These are phyloP conservation scores for Bombylius discolor DNA, from an alignment of 2,888 invertebrate species.

Conservation along the genomic window DNA sequence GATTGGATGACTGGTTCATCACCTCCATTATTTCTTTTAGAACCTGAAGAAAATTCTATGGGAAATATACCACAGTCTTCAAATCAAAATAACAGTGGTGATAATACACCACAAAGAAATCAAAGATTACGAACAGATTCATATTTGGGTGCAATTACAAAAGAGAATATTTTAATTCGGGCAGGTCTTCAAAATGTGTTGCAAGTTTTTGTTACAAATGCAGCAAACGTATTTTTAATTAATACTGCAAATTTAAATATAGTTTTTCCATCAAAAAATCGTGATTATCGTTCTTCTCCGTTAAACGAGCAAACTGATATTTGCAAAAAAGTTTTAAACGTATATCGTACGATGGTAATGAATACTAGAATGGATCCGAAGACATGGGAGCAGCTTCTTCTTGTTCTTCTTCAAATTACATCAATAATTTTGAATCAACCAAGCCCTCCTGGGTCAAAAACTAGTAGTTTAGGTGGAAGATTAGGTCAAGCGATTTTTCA, in stretches of 20 bases:
- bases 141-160: constrained; percentile 69
- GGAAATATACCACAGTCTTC: constrained; percentile 16
- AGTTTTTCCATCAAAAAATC: constrained; percentile 46
- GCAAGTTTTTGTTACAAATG: constrained; percentile 75
- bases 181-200: constrained; percentile 61
- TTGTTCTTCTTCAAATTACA: constrained; percentile 83
- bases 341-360: constrained; percentile 95
- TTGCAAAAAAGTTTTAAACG: constrained; percentile 89
- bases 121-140: constrained; percentile 66
- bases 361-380: constrained; percentile 82
- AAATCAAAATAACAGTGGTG: constrained; percentile 21
- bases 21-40: constrained; percentile 68
- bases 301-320: constrained; percentile 90
- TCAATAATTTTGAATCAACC: constrained; percentile 73
- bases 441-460: constrained; percentile 55
- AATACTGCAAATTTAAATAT: constrained; percentile 33
- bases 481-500: constrained; percentile 78
- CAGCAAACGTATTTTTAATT: constrained; percentile 84
- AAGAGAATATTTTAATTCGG: constrained; percentile 65
- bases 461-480: constrained; percentile 53
- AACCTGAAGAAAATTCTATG: constrained; percentile 41
- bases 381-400: constrained; percentile 83
- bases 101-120: constrained; percentile 38
- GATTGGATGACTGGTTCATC: constrained; percentile 85
- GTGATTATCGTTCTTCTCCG: constrained; percentile 48